These are phyloP conservation scores for Volucella inflata DNA, from an alignment of 2,888 invertebrate genomes.

Conservation along the genomic window DNA sequence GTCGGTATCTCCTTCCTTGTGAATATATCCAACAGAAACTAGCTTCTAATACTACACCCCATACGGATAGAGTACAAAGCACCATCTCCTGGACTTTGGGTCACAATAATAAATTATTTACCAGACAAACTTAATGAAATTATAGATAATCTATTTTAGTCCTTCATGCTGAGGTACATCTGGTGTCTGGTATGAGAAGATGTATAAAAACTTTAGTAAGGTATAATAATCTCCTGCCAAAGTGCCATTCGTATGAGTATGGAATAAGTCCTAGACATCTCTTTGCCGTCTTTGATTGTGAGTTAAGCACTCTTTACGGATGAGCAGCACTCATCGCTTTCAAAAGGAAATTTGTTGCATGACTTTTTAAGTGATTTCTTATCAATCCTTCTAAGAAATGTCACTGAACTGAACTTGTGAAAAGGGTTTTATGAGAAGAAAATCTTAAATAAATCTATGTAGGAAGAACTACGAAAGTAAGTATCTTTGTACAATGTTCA, in stretches of 20 bases:
- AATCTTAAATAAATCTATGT: too few species aligned
- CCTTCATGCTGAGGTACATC: not conserved
- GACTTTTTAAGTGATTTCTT: slow-evolving; percentile 54
- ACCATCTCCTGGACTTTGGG: slow-evolving; percentile 10
- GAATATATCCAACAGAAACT: slow-evolving; percentile 4
- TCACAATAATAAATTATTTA: slow-evolving; percentile 60
- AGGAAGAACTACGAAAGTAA: too few species aligned
- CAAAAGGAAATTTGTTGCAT: slow-evolving; percentile 45
- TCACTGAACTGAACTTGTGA: too few species aligned
- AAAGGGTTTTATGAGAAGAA: too few species aligned
- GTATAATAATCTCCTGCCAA: not conserved
- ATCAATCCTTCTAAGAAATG: slow-evolving; percentile 5
- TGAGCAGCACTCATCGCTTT: slow-evolving; percentile 38
- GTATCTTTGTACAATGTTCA: too few species aligned
- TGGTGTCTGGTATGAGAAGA: too few species aligned
- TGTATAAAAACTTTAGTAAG: not conserved
- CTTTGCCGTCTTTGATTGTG: slow-evolving; percentile 18
- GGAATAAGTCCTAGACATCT: slow-evolving; percentile 4
- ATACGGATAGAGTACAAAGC: slow-evolving; percentile 10
- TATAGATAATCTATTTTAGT: slow-evolving; percentile 40
- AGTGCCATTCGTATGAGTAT: slow-evolving; percentile 17
- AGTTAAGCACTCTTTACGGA: slow-evolving; percentile 20
- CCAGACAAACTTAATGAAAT: slow-evolving; percentile 59
- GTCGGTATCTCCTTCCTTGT: not conserved
- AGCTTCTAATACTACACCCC: not conserved